Percentiles rank a stretch among this genome's conserved stretches.
These are phyloP conservation scores for Drosophila kuntzei DNA, from an alignment of 2,888 invertebrate genomes.

Conservation along the genomic window DNA sequence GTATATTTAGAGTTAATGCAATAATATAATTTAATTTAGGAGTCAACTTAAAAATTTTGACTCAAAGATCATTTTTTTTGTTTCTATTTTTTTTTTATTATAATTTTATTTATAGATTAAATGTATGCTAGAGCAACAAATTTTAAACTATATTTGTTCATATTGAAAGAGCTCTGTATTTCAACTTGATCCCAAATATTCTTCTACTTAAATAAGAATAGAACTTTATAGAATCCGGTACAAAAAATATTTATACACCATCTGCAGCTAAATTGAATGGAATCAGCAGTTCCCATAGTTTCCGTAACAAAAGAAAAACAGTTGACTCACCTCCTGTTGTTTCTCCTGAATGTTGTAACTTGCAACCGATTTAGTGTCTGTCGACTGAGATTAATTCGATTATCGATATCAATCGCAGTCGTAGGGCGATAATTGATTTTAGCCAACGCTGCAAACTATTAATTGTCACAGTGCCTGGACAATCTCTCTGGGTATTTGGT, in stretches of 20 bases:
- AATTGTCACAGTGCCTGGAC: conserved; percentile 45
- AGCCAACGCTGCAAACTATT: conserved; percentile 65
- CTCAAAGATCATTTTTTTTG: no score
- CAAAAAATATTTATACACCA: neutral
- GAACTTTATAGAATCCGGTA: neutral
- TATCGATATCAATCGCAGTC: conserved; percentile 47
- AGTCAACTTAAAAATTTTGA: no score
- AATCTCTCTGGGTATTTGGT: neutral
- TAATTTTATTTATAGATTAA: no score
- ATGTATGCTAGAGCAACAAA: no score
- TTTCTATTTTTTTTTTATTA: no score
- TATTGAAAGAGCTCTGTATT: neutral
- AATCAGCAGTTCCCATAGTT: neutral
- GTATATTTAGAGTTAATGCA: no score
- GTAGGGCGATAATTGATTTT: conserved; percentile 67
- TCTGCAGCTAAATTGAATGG: neutral
- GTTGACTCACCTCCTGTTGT: no score
- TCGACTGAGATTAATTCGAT: conserved; percentile 58
- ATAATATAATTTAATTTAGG: no score
- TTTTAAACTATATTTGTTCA: no score
- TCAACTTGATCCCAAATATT: neutral
- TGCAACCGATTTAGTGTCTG: conserved; percentile 24
- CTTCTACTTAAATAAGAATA: neutral
- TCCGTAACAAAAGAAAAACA: neutral
- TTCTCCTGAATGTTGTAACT: conserved; percentile 3